Conservation (phyloP, 2,797 vertebrate genomes). For the Sebastes vulpes region DNA sequence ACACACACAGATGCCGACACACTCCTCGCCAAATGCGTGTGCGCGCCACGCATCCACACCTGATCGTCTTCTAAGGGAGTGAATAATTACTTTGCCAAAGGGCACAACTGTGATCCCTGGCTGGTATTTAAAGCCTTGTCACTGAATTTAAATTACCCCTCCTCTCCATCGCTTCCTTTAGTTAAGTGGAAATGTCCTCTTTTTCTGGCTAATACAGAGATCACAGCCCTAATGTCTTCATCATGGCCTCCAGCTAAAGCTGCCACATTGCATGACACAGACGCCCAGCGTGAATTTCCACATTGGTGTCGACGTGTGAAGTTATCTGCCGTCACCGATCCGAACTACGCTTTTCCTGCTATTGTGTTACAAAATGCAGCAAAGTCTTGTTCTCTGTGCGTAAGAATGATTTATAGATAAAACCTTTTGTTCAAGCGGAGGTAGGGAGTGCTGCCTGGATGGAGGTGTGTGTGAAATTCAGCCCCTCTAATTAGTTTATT, state of each 20-base stretch:
- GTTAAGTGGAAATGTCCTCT: slow-evolving; percentile 80
- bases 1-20: slow-evolving; percentile 34
- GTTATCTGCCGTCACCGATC: background rate
- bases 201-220: slow-evolving; percentile 74
- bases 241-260: slow-evolving; percentile 41
- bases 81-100: slow-evolving; percentile 87
- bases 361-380: slow-evolving; percentile 5
- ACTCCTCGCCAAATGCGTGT: slow-evolving; percentile 15
- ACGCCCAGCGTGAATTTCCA: slow-evolving; percentile 37
- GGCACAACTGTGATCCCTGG: slow-evolving; percentile 83
- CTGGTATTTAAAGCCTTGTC: slow-evolving; percentile 87
- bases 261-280: slow-evolving; percentile 28
- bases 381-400: background rate
- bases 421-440: slow-evolving; percentile 22
- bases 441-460: slow-evolving; percentile 27
- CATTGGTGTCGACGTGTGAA: background rate
- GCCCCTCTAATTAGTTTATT: slow-evolving; percentile 75
- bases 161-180: slow-evolving; percentile 67
- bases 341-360: background rate
- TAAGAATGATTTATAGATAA: slow-evolving; percentile 30
- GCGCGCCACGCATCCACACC: slow-evolving; percentile 49
- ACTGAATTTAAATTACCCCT: slow-evolving; percentile 83
- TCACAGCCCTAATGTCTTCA: slow-evolving; percentile 64
- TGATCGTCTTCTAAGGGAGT: slow-evolving; percentile 76
- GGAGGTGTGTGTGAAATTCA: slow-evolving; percentile 62